phyloP scores from a whole-genome alignment of 2,113 vertebrate genomes.

The Cercopithecus mona region DNA sequence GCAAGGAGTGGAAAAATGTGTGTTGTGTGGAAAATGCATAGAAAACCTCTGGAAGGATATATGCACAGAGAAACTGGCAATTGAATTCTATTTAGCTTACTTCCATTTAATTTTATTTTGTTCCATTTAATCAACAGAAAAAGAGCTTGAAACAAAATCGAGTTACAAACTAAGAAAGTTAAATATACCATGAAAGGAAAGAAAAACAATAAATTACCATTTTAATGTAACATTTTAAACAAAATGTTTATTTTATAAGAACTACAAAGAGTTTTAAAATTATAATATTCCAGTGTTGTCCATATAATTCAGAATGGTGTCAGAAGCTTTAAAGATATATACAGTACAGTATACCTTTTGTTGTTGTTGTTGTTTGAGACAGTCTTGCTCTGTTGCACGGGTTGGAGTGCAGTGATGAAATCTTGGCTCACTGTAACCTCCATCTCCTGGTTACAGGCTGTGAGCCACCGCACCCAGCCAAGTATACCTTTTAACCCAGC shows the following conservation, averaged over 20 bases:
- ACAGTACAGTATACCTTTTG: too few relatives aligned
- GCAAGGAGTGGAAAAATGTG: neutral
- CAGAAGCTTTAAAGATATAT: neutral
- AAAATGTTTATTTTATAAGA: neutral
- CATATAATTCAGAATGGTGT: neutral
- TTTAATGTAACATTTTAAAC: neutral
- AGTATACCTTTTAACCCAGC: neutral
- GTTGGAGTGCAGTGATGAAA: too few relatives aligned
- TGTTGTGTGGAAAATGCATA: neutral
- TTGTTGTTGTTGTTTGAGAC: too few relatives aligned
- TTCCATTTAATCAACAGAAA: neutral
- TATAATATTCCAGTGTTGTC: neutral
- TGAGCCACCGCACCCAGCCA: too few relatives aligned
- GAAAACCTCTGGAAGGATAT: neutral
- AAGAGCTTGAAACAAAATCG: neutral
- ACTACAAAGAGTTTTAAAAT: neutral
- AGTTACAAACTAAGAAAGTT: neutral
- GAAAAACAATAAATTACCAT: neutral
- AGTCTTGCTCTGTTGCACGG: too few relatives aligned
- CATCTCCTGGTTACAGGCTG: too few relatives aligned
- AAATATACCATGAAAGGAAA: neutral
- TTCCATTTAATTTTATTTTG: neutral
- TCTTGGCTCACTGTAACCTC: too few relatives aligned
- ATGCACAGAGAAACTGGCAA: neutral
- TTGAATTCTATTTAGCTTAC: neutral